These are phyloP conservation scores for Cheilosia scutellata DNA, from an alignment of 2,888 invertebrate genomes.

Conservation along the genomic window DNA sequence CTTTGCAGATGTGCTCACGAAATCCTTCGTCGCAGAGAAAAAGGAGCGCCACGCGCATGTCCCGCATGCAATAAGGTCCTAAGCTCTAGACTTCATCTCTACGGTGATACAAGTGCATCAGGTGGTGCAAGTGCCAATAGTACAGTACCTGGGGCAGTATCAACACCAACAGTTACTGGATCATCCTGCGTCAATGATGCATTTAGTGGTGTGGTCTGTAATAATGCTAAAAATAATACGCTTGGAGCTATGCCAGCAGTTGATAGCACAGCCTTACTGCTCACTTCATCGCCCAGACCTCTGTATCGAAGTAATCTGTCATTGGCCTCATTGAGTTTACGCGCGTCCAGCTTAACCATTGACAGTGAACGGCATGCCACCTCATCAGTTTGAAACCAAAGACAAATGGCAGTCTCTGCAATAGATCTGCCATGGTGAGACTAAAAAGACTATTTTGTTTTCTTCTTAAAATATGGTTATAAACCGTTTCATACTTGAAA, in stretches of 20 bases:
- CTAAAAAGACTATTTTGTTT: slow-evolving; percentile 48
- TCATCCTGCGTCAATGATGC: slow-evolving; percentile 51
- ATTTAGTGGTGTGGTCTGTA: slow-evolving; percentile 74
- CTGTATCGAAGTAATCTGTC: slow-evolving; percentile 83
- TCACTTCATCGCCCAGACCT: slow-evolving; percentile 80
- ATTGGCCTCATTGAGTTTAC: slow-evolving; percentile 83
- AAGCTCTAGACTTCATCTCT: slow-evolving; percentile 87
- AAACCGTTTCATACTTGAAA: slow-evolving; percentile 1
- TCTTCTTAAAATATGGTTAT: neutral
- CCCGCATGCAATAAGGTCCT: slow-evolving; percentile 89
- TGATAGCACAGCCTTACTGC: slow-evolving; percentile 78
- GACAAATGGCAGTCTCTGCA: slow-evolving; percentile 59
- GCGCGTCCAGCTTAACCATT: slow-evolving; percentile 83
- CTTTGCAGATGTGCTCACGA: slow-evolving; percentile 87
- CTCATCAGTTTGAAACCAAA: slow-evolving; percentile 84
- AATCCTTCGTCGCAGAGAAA: slow-evolving; percentile 87
- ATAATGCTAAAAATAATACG: slow-evolving; percentile 73
- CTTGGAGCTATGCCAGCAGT: slow-evolving; percentile 75
- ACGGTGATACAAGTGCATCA: slow-evolving; percentile 75
- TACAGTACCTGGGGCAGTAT: slow-evolving; percentile 24
- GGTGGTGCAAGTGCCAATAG: slow-evolving; percentile 61
- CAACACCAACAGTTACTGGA: slow-evolving; percentile 42
- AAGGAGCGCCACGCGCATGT: slow-evolving; percentile 88
- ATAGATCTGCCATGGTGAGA: slow-evolving; percentile 64
- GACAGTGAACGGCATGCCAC: slow-evolving; percentile 85